These are phyloP conservation scores for Ahaetulla prasina DNA, from an alignment of 2,113 vertebrate species.

Conservation along the genomic window DNA sequence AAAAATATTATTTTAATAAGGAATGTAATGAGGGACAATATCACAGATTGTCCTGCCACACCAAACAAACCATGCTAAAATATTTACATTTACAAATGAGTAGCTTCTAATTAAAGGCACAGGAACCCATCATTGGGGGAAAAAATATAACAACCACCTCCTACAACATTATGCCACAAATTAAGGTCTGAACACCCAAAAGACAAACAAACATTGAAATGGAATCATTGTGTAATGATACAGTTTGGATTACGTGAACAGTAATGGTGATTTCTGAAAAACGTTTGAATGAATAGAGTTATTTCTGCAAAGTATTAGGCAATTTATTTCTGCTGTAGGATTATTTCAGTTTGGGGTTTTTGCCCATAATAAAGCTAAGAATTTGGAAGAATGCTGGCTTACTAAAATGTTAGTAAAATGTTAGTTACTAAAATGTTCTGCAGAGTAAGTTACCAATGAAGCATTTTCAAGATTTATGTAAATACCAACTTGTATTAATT, in stretches of 20 bases:
- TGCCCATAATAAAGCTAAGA: not conserved
- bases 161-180: not conserved
- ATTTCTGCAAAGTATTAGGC: not conserved
- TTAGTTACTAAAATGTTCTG: not conserved
- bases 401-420: too few species aligned
- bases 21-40: not conserved
- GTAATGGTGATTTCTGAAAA: not conserved
- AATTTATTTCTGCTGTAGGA: not conserved
- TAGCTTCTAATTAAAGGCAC: not conserved
- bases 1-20: not conserved
- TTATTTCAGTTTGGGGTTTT: not conserved
- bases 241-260: not conserved
- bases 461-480: not conserved
- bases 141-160: not conserved
- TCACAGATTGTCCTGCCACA: not conserved
- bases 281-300: not conserved
- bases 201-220: not conserved
- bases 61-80: not conserved
- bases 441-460: not conserved
- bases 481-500: not conserved
- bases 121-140: not conserved
- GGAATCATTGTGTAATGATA: not conserved
- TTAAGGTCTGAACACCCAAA: not conserved
- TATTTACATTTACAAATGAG: not conserved
- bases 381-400: not conserved